These are phyloP conservation scores for Microcaecilia unicolor DNA, from an alignment of 2,797 vertebrate species.

Conservation along the genomic window DNA sequence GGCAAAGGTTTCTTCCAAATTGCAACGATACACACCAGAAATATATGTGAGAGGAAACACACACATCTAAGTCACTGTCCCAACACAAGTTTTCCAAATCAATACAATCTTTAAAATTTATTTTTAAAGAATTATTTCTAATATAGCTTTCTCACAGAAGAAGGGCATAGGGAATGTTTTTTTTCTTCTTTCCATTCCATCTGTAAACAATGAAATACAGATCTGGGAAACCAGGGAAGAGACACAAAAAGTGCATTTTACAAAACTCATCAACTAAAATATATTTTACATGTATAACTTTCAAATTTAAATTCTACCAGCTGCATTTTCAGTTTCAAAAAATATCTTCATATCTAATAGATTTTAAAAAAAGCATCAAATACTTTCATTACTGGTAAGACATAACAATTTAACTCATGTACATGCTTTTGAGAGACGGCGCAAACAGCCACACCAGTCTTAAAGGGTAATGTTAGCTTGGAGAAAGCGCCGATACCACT, in stretches of 20 bases:
- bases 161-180: conserved; percentile 56
- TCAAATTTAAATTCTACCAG: conserved; percentile 61
- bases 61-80: too few relatives aligned
- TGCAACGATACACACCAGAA: too few relatives aligned
- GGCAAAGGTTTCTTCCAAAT: too few relatives aligned
- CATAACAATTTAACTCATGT: conserved; percentile 38
- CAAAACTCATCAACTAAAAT: conserved; percentile 77
- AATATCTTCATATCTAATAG: conserved; percentile 71
- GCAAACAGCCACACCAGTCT: conserved; percentile 28
- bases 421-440: conserved; percentile 41
- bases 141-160: conserved; percentile 65
- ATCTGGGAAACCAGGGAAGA: conserved; percentile 63
- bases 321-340: conserved; percentile 67
- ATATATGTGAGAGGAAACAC: too few relatives aligned
- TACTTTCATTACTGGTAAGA: conserved; percentile 44
- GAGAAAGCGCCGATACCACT: conserved; percentile 20
- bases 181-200: conserved; percentile 45
- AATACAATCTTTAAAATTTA: conserved; percentile 67
- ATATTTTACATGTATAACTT: conserved; percentile 67
- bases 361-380: conserved; percentile 60
- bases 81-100: conserved; percentile 53
- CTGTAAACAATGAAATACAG: conserved; percentile 75
- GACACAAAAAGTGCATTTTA: conserved; percentile 75
- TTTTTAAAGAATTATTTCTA: conserved; percentile 69
- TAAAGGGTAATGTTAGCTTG: conserved; percentile 21